Base-by-base conservation (phyloP, 2,797 vertebrate species). In the Prunella strophiata region DNA sequence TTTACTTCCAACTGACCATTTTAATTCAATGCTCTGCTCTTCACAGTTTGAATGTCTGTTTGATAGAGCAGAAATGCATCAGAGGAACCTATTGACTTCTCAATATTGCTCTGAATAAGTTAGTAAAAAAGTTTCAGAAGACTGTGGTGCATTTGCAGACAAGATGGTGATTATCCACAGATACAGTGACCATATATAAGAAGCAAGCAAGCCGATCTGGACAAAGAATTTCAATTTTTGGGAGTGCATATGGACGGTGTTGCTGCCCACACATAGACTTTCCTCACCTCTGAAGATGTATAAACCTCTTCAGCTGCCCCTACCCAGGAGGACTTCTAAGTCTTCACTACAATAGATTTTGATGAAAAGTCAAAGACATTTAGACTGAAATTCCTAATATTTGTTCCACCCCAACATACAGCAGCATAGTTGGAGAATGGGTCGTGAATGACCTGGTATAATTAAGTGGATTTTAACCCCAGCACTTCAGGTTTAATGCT, bases 201-300 rank as follows among this genome's bases (percentile, higher is more conserved):
- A 42, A 55, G 30, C 7, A 70, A 43, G 34, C 16, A 82, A 71
- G 32, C 6, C 18, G 18, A 42, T 12, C 3, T 29, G 21, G 21
- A 72, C 19, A 20, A 20, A 67, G 7, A 50, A 67, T 54, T 82
- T 75, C 5, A 38, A 0, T 38, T 82, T 54, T 55, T 5, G 5
- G 17, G 26, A 21, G 12, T 63, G 26, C 3, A 10, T 36, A 32
- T 62, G 30, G 22, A 22, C 1, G 2, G 1, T 4, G 0, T 34
- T 68, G 13, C 12, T 61, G 12, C 16, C 47, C 67, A 68, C 32
- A 76, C 9, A 38, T 3, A 43, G 8, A 5, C 10, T 84, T 38
- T 38, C 16, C 34, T 70, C 47, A 45, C 12, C 29, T 65, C 65
- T 52, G 30, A 36, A 55, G 16, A 38, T 20, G 4, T 23, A 11